Base-by-base conservation (phyloP, 2,888 invertebrate species). In the Bembecia ichneumoniformis region DNA sequence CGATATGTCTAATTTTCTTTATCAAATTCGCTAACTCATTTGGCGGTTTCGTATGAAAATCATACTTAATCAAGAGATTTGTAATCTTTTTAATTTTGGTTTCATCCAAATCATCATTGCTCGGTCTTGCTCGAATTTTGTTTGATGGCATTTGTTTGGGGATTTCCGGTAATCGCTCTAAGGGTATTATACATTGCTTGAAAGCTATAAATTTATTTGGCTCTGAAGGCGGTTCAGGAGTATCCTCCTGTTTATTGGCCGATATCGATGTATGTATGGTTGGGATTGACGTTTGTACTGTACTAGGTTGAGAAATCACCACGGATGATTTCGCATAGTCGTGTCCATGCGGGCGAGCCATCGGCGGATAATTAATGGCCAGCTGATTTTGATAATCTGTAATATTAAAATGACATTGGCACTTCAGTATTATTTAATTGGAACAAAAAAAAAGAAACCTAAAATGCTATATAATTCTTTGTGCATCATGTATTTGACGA, bases 61-160 rank as follows among this genome's bases (percentile, higher is more conserved):
- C 64, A 47, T 77, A 62, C 51, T 58, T 54, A 11, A 75, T 53
- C 10, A 80, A 59, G 28, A 78, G 67, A 7, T 67, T 51, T 35
- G 67, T 64, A 17, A 79, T 80, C 58, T 69, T 63, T 13, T 62
- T 55, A 1, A 71, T 62, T 52, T 66, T 63, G 1, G 40, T 47
- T 20, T 63, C 57, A 45, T 68, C 64, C 28, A 28, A 20, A 5
- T 52, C n/a, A 1, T 51, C 14, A n/a, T 13, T 40, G 9, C n/a
- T 9, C 14, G 40, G n/a, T 40, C 5, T 14, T 40, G 4, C 7
- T 3, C 2, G 40, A 13, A 40, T 40, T 40, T 40, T 40, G 10
- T 40, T 3, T 5, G 40, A 10, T 13, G 7, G 5, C n/a, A 11
- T 40, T n/a, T 14, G 3, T 14, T n/a, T n/a, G 15, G 53, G 55